Conservation (phyloP, 2,888 invertebrate species). For the Orthonevra nobilis region DNA sequence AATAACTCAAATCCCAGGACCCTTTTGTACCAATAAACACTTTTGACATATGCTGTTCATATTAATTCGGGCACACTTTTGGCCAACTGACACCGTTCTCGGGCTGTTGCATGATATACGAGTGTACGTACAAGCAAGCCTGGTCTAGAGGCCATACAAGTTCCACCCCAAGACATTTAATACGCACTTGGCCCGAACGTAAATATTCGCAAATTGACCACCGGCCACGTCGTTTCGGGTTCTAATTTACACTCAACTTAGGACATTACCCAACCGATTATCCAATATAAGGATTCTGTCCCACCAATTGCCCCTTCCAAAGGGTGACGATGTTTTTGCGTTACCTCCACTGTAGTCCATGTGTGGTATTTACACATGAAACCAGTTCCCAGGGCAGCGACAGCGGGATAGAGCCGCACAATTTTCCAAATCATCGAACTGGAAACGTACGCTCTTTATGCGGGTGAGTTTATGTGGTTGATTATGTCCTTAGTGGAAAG, state of each 20-base stretch:
- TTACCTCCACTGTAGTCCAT: neutral
- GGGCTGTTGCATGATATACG: slow-evolving; percentile 45
- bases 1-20: slow-evolving; percentile 4
- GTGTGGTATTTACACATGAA: slow-evolving; percentile 57
- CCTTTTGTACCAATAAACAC: slow-evolving; percentile 50
- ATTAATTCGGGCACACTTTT: slow-evolving; percentile 67
- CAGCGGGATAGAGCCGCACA: slow-evolving; percentile 58
- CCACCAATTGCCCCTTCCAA: too few species aligned
- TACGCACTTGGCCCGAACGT: slow-evolving; percentile 35
- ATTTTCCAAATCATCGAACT: slow-evolving; percentile 68
- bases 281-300: slow-evolving; percentile 44
- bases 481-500: slow-evolving; percentile 45
- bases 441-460: slow-evolving; percentile 63
- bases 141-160: slow-evolving; percentile 56
- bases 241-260: slow-evolving; percentile 63
- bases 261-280: slow-evolving; percentile 53
- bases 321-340: neutral
- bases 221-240: slow-evolving; percentile 49
- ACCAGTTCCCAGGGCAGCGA: slow-evolving; percentile 49
- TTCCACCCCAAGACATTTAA: slow-evolving; percentile 40
- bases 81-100: slow-evolving; percentile 64
- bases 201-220: slow-evolving; percentile 59
- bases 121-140: neutral
- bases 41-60: slow-evolving; percentile 64
- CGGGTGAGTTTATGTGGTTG: slow-evolving; percentile 48